These are phyloP conservation scores for Brachystomella parvula DNA, from an alignment of 1,140 invertebrate genomes.

Conservation along the genomic window DNA sequence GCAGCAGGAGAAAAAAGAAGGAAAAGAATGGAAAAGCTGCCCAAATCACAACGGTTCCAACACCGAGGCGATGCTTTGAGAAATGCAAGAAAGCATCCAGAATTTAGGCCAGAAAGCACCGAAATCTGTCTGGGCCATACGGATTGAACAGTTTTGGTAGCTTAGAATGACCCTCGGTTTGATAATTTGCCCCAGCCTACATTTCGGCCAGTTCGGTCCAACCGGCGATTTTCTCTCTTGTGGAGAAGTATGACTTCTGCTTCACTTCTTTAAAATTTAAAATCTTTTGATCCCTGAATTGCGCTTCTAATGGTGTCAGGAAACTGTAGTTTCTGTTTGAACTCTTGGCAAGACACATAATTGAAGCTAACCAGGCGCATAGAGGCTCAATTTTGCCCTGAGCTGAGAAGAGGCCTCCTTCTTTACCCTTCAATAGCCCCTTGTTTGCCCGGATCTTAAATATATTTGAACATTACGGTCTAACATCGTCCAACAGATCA, in stretches of 20 bases:
- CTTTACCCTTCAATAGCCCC: background rate
- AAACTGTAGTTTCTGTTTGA: background rate
- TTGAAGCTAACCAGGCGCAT: background rate
- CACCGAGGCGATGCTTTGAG: too few relatives aligned
- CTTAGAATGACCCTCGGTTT: too few relatives aligned
- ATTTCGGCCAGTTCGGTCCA: background rate
- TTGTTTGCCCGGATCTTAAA: background rate
- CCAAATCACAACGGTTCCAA: too few relatives aligned
- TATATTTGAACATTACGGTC: background rate
- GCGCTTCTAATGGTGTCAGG: background rate
- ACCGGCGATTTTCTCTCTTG: background rate
- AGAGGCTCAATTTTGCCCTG: background rate
- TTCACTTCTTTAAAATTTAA: conserved; percentile 8
- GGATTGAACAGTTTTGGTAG: too few relatives aligned
- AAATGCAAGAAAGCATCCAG: too few relatives aligned
- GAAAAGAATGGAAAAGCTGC: too few relatives aligned
- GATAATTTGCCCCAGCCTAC: conserved; percentile 8
- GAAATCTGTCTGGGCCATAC: too few relatives aligned
- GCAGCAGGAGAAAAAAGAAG: too few relatives aligned
- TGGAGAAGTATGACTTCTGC: background rate
- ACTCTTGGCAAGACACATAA: background rate
- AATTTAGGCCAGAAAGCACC: too few relatives aligned
- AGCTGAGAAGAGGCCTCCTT: background rate
- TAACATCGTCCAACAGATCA: background rate
- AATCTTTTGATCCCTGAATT: background rate